A percentile compares a stretch with the other conserved stretches of the same genome.
Evolutionary conservation across 92 coral and sea anemone species (phyloP).

Genomic region (Phenganax stokvisi): DNA sequence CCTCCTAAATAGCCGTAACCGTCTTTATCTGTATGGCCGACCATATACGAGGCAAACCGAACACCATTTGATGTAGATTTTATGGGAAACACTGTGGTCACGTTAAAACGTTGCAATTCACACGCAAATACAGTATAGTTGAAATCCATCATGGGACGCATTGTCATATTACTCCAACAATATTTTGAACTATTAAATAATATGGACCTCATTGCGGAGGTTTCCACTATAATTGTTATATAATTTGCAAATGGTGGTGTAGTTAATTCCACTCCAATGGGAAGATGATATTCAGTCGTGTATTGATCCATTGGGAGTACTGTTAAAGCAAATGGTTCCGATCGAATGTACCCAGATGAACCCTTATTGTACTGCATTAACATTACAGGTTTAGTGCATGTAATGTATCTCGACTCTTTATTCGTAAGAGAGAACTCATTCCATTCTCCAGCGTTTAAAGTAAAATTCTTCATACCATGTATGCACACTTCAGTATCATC

Average conservation of each 20-base stretch:
- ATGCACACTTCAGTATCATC: neutral
- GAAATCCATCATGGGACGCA: neutral
- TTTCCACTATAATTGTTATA: neutral
- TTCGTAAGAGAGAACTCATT: neutral
- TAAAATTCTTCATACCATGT: neutral
- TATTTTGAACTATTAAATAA: neutral
- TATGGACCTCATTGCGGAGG: neutral
- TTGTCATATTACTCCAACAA: neutral
- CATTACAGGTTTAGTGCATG: slow-evolving; percentile 8
- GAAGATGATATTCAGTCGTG: neutral
- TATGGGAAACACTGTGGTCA: neutral
- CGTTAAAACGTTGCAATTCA: neutral
- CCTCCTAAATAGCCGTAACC: slow-evolving; percentile 38
- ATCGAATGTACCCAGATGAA: neutral
- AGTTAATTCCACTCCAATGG: neutral
- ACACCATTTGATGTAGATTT: neutral
- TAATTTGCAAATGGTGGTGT: neutral
- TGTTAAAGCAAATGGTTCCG: slow-evolving; percentile 11
- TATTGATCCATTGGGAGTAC: slow-evolving; percentile 26
- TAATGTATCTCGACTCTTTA: neutral
- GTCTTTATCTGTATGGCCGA: slow-evolving; percentile 34
- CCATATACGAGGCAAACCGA: slow-evolving; percentile 11
- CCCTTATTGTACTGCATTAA: slow-evolving; percentile 26
- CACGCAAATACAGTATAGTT: neutral
- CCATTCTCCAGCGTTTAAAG: slow-evolving; percentile 2